These are phyloP conservation scores for Ormyrus rosae DNA, from an alignment of 2,888 invertebrate species.

Conservation along the genomic window DNA sequence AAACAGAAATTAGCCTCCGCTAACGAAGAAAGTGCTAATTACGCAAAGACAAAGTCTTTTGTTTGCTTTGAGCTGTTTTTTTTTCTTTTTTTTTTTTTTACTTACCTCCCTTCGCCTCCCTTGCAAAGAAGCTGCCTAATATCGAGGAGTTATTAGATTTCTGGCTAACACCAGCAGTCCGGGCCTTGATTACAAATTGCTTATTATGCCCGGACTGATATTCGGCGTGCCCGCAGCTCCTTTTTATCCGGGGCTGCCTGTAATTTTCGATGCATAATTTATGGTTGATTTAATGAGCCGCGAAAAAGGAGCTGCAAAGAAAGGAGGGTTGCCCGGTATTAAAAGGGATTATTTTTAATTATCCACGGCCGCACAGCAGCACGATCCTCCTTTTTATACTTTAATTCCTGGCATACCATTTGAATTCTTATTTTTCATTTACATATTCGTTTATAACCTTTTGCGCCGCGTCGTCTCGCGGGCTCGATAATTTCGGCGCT, in stretches of 20 bases:
- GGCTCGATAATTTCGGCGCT: slow-evolving; percentile 14
- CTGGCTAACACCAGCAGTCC: slow-evolving; percentile 72
- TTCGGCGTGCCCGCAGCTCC: slow-evolving; percentile 58
- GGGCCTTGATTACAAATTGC: slow-evolving; percentile 76
- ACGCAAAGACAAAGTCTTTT: slow-evolving; percentile 18
- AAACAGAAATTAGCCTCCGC: too few relatives aligned
- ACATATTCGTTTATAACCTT: slow-evolving; percentile 36
- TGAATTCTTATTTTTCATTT: slow-evolving; percentile 54
- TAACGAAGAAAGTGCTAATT: slow-evolving; percentile 2
- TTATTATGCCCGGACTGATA: slow-evolving; percentile 70
- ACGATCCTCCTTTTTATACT: slow-evolving; percentile 34
- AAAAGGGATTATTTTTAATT: slow-evolving; percentile 75
- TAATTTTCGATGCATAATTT: slow-evolving; percentile 76
- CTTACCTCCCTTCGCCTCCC: slow-evolving; percentile 20
- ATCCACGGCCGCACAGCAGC: slow-evolving; percentile 61
- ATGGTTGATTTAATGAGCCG: slow-evolving; percentile 75
- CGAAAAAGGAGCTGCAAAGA: slow-evolving; percentile 69
- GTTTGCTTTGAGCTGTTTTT: not conserved
- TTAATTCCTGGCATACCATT: slow-evolving; percentile 48
- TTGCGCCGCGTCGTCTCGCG: slow-evolving; percentile 17
- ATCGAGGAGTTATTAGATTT: slow-evolving; percentile 67
- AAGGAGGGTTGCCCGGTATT: slow-evolving; percentile 62
- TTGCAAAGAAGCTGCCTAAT: slow-evolving; percentile 13
- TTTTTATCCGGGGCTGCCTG: slow-evolving; percentile 60
- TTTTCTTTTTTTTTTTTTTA: slow-evolving; percentile 27